phyloP scores from a whole-genome alignment of 2,113 vertebrate genomes.

The Myrmecophaga tridactyla region DNA sequence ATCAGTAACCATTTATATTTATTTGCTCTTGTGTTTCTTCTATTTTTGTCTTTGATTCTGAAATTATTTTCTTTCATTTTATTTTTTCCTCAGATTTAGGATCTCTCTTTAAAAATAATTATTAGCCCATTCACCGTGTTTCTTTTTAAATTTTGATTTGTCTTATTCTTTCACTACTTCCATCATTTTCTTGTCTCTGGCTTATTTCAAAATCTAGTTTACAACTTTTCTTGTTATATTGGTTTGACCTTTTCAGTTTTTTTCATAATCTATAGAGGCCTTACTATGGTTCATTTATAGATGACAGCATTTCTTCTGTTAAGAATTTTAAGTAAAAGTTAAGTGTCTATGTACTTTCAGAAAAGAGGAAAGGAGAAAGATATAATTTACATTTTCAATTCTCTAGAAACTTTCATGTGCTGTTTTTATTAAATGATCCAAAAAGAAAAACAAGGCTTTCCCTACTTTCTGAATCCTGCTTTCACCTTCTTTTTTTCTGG shows the following conservation, averaged over 20 bases:
- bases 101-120: neutral
- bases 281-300: neutral
- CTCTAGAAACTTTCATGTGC: neutral
- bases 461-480: neutral
- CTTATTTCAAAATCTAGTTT: neutral
- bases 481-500: neutral
- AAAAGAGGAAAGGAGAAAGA: neutral
- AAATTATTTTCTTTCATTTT: neutral
- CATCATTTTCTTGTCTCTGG: neutral
- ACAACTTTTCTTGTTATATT: neutral
- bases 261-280: neutral
- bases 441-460: neutral
- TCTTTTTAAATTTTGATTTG: neutral
- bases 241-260: neutral
- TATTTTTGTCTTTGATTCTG: neutral
- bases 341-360: neutral
- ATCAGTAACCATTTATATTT: neutral
- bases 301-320: neutral
- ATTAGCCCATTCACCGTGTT: neutral
- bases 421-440: neutral
- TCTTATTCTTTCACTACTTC: neutral
- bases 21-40: neutral
- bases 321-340: neutral
- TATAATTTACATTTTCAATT: neutral
- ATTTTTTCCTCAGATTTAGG: neutral